Evolutionary conservation across 1,140 invertebrate genomes (phyloP), one percentile per base, ranked within the genome.

Genomic region (Ooceraea biroi): DNA sequence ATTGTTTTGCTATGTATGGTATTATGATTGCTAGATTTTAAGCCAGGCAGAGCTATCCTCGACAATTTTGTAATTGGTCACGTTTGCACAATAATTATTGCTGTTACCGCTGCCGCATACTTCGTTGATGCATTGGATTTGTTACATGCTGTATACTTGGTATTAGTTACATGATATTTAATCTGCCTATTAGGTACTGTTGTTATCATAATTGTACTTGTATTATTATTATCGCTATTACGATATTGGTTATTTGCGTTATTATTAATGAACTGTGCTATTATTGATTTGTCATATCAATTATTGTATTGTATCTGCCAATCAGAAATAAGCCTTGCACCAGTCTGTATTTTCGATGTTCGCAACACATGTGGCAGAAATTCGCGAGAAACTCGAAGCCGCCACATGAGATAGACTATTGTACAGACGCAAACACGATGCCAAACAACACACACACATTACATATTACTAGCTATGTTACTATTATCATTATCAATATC

Each of bases 381-480:
- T 57, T 8, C 58, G 11, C 22, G n/a, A 12, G 66, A 87, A 82
- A 77, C 83, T 88, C 74, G 82, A 83, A 73, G 48, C 71, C 77
- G 63, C 65, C 85, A 86, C 55, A 86, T 57, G 7, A 60, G 68
- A 22, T 55, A 57, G 58, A 89, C 77, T 83, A 91, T 89, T 93
- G 92, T 93, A 93, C 90, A 93, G 90, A 93, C 66, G 87, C 89
- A 87, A 92, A 90, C 89, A 90, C 89, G 91, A 93, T 93, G 91
- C 93, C 92, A 93, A 93, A 93, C 93, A 91, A 92, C 91, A 92
- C 86, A 93, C 92, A 93, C 93, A 93, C 93, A 91, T 92, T 91
- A 92, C 86, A 93, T 90, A 90, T 92, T 92, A 92, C 90, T 91
- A 77, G 73, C 44, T 77, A 36, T 84, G 63, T 48, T 76, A 92